phyloP scores from a whole-genome alignment of 2,113 vertebrate genomes.

The Pterocles orientalis region DNA sequence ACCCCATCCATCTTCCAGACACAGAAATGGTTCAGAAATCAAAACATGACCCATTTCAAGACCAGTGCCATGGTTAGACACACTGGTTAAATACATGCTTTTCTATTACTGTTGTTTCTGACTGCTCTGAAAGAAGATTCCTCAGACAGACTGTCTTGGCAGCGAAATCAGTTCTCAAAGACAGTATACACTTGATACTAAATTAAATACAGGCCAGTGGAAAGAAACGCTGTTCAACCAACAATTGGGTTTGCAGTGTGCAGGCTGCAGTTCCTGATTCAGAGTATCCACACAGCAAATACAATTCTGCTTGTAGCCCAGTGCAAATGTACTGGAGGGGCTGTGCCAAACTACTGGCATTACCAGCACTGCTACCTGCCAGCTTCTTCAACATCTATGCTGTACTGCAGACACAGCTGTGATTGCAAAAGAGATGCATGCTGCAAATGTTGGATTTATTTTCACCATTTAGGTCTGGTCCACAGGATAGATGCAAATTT shows the following conservation, averaged over 20 bases:
- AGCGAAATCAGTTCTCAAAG: not conserved
- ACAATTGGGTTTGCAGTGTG: not conserved
- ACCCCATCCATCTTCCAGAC: not conserved
- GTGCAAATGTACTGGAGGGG: accelerated
- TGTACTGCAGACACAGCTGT: not conserved
- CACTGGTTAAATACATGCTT: not conserved
- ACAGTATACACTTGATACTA: not conserved
- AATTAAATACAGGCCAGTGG: not conserved
- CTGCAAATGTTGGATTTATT: accelerated
- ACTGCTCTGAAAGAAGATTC: not conserved
- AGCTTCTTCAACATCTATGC: not conserved
- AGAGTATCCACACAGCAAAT: not conserved
- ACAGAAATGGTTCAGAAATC: not conserved
- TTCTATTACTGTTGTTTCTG: not conserved
- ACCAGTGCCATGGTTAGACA: not conserved
- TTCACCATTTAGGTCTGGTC: no score
- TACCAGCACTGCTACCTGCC: not conserved
- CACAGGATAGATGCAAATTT: not conserved
- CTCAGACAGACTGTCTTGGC: not conserved
- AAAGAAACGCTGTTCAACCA: accelerated
- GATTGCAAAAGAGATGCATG: not conserved
- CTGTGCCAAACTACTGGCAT: not conserved
- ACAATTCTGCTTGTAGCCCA: not conserved
- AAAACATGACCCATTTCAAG: not conserved
- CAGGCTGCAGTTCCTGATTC: not conserved